Conservation (phyloP, 2,113 vertebrate genomes). For the Perca schrenkii region DNA sequence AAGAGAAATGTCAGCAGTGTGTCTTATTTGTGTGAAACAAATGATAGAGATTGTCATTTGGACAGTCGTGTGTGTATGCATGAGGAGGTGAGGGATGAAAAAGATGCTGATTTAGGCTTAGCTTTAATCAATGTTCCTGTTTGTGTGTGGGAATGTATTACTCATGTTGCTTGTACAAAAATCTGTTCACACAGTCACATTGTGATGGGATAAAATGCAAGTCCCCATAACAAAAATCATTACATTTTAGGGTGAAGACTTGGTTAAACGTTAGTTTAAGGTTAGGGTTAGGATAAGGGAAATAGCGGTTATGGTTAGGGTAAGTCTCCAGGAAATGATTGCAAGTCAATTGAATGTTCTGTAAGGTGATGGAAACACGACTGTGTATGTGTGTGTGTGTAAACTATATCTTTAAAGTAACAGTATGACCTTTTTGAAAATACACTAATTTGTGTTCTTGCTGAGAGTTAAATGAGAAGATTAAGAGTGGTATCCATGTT, state of each 20-base stretch:
- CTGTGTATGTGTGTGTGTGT: not conserved
- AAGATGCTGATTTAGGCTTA: constrained; percentile 24
- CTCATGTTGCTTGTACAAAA: no score
- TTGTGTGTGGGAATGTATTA: constrained; percentile 5
- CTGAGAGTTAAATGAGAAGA: not conserved
- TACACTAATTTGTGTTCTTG: not conserved
- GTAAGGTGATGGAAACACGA: no score
- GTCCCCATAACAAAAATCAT: no score
- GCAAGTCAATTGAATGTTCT: no score
- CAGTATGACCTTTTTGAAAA: not conserved
- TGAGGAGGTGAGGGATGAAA: not conserved
- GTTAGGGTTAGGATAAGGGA: no score
- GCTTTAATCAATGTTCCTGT: constrained; percentile 6
- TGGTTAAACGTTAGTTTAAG: no score
- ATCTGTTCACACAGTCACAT: no score
- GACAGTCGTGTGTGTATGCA: constrained; percentile 16
- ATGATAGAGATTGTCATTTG: constrained; percentile 31
- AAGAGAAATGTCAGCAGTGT: constrained; percentile 52
- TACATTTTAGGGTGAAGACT: no score
- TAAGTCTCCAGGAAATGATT: no score
- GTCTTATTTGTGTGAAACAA: constrained; percentile 47
- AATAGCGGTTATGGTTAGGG: no score
- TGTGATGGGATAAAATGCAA: no score
- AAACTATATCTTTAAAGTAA: not conserved
- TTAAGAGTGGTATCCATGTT: not conserved